Percentiles rank a stretch among this genome's conserved stretches.
Conservation (phyloP, 1,140 invertebrate species). For the Scaptomyza montana region DNA sequence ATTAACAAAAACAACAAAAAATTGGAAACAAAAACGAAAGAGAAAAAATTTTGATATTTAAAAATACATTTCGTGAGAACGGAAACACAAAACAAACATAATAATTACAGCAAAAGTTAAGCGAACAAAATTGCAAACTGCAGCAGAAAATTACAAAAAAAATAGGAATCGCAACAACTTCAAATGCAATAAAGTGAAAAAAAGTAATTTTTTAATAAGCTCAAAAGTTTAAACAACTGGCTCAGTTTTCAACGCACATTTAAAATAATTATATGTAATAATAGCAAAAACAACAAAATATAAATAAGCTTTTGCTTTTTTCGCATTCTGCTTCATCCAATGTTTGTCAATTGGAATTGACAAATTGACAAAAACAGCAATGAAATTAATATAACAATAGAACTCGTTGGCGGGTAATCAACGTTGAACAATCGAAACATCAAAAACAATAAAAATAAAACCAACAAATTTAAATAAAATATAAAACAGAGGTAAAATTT, state of each 20-base stretch:
- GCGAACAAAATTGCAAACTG: constrained; percentile 19
- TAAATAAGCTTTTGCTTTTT: background rate
- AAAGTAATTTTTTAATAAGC: constrained; percentile 31
- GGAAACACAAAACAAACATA: constrained; percentile 21
- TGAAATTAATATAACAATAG: constrained; percentile 7
- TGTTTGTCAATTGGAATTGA: constrained; percentile 52
- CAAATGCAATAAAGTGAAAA: background rate
- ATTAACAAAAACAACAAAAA: constrained; percentile 5
- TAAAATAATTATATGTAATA: constrained; percentile 38
- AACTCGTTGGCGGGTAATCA: constrained; percentile 55
- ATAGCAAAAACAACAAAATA: constrained; percentile 5
- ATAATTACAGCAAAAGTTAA: constrained; percentile 10
- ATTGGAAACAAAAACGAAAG: background rate
- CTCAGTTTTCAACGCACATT: constrained; percentile 35
- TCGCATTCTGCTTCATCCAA: background rate
- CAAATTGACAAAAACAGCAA: constrained; percentile 54
- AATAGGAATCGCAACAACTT: constrained; percentile 13
- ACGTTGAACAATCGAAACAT: constrained; percentile 57
- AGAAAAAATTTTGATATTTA: constrained; percentile 27
- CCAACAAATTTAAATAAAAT: constrained; percentile 7
- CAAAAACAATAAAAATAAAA: constrained; percentile 25
- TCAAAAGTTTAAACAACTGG: constrained; percentile 30
- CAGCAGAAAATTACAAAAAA: constrained; percentile 17
- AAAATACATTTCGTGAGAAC: constrained; percentile 28
- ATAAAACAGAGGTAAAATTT: constrained; percentile 57